A percentile compares a stretch with the other conserved stretches of the same genome.
Evolutionary conservation across 2,797 vertebrate genomes (phyloP).

Genomic region (Graptemys geographica): DNA sequence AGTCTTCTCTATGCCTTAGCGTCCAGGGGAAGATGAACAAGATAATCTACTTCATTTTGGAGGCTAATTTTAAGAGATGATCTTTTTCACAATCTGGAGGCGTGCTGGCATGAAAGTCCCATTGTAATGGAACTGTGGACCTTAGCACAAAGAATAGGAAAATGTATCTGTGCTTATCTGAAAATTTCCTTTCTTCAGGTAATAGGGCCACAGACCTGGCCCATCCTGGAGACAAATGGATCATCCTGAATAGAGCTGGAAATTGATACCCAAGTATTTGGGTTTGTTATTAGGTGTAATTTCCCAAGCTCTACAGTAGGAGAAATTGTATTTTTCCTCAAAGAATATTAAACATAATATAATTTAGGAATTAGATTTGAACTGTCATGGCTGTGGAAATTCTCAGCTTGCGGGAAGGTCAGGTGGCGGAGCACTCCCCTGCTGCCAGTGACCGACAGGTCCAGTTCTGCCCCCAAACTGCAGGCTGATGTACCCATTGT

Average conservation of each 20-base stretch:
- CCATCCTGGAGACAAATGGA: background rate
- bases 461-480: accelerated
- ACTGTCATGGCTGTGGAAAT: background rate
- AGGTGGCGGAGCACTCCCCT: accelerated
- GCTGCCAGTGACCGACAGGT: accelerated
- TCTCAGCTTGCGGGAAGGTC: background rate
- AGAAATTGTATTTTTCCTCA: accelerated
- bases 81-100: background rate
- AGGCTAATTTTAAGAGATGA: background rate
- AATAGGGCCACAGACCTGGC: background rate
- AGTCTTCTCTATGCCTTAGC: background rate
- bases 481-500: background rate
- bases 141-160: background rate
- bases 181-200: background rate
- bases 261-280: background rate
- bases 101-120: background rate
- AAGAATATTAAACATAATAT: background rate
- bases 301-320: background rate
- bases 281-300: background rate
- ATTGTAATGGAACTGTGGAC: background rate
- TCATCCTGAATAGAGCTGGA: background rate
- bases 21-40: background rate
- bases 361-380: accelerated
- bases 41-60: background rate
- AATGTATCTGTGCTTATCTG: background rate